Conservation (phyloP, 1,140 invertebrate genomes). For the Brevipalpus yothersi region DNA sequence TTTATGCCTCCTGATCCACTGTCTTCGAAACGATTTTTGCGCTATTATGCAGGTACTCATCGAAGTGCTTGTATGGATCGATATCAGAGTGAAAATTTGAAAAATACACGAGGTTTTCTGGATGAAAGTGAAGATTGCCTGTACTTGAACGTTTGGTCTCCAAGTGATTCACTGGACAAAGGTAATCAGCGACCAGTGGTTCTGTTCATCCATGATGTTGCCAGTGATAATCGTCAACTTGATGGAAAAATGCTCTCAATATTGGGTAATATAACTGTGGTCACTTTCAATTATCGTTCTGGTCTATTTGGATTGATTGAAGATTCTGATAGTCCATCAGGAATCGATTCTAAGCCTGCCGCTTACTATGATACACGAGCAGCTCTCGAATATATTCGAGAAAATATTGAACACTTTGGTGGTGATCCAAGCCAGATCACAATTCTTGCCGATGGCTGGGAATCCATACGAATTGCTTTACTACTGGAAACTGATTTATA, state of each 20-base stretch:
- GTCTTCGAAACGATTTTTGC: background rate
- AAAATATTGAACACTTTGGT: slow-evolving; percentile 13
- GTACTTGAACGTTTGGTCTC: slow-evolving; percentile 21
- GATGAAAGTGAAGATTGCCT: slow-evolving; percentile 19
- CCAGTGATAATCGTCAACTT: background rate
- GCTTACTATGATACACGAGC: slow-evolving; percentile 10
- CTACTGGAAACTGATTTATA: background rate
- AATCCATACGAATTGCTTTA: background rate
- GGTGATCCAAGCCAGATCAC: slow-evolving; percentile 19
- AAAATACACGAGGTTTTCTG: background rate
- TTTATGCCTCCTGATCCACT: slow-evolving; percentile 26
- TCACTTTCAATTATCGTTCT: slow-evolving; percentile 33
- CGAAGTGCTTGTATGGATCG: background rate
- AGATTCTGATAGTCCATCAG: background rate
- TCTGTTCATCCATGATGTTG: slow-evolving; percentile 11
- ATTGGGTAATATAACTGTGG: slow-evolving; percentile 30
- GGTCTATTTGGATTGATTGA: slow-evolving; percentile 69
- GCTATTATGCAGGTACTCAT: background rate
- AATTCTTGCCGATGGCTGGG: slow-evolving; percentile 22
- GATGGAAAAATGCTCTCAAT: slow-evolving; percentile 56
- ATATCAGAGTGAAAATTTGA: background rate
- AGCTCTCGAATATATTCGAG: slow-evolving; percentile 12
- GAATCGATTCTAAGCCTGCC: background rate
- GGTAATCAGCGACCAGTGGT: slow-evolving; percentile 18
- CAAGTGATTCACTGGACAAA: background rate